Base-by-base conservation (phyloP, 2,888 invertebrate genomes). In the Rapana venosa region DNA sequence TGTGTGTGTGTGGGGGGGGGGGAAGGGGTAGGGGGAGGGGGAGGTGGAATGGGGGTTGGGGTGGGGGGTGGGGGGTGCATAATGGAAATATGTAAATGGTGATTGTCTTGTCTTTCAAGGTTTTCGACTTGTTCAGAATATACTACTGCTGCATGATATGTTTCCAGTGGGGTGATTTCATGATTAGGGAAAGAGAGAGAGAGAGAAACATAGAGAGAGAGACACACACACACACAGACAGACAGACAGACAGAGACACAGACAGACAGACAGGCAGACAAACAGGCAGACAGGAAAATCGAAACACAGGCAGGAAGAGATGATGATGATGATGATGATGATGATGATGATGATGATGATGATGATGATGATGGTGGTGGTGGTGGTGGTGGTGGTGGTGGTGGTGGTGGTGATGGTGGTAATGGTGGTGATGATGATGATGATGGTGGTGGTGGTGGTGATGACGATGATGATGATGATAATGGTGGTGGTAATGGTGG, bases 1-100 rank as follows among this genome's bases (percentile, higher is more conserved):
- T 35, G 79, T 35, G 79, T 79, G 36, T 61, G 87, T 87, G 87
- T 61, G 70, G 66, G 32, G 66, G 87, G 66, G 61, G 66, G 32
- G 66, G 87, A 32, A 13, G 30, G 87, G 11, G 87, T 66, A 66
- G 26, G 30, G 26, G 74, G 30, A 15, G 30, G 26, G 74, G 26
- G 74, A 17, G 61, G 61, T 61, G 26, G 74, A 13, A 5, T 77
- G 30, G 74, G 13, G 30, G 30, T 1, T 4, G 15, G 74, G 74
- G 26, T 17, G 0, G 0, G 74, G 30, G 74, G n/a, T 17, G 26
- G 66, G 13, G 74, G 74, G n/a, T 47, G 47, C 8, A 47, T 47
- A 5, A 47, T 47, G 47, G 47, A 47, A 47, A 47, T 47, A 47
- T 5, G 8, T 47, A 47, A 47, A 47, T 47, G 47, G 47, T 47